A percentile compares a stretch with the other conserved stretches of the same genome.
phyloP scores from a whole-genome alignment of 2,113 vertebrate genomes.

The Pogona vitticeps region DNA sequence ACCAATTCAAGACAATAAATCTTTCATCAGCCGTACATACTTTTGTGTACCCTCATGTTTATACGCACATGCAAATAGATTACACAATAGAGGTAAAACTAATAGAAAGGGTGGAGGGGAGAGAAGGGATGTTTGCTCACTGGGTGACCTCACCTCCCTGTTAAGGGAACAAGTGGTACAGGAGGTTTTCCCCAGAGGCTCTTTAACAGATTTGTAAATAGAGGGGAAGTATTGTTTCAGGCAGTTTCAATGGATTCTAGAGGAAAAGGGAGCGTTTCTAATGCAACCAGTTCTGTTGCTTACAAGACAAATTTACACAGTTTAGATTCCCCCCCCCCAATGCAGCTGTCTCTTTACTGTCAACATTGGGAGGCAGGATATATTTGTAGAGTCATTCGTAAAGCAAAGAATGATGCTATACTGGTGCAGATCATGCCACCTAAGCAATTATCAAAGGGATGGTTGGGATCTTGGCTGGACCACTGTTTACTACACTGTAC shows the following conservation, averaged over 20 bases:
- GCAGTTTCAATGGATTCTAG: background rate
- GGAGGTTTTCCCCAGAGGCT: background rate
- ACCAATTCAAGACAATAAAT: constrained; percentile 35
- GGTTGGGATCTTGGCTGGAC: no score
- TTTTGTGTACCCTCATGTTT: background rate
- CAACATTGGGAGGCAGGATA: background rate
- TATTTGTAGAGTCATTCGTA: background rate
- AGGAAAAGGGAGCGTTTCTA: background rate
- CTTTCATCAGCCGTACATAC: background rate
- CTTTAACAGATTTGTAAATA: constrained; percentile 1
- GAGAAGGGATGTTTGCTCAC: background rate
- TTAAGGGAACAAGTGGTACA: constrained; percentile 19
- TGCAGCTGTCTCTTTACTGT: background rate
- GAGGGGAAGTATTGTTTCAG: background rate
- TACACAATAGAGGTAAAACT: constrained; percentile 15
- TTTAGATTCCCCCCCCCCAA: background rate
- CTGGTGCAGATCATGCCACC: background rate
- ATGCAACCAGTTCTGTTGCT: background rate
- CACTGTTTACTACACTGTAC: no score
- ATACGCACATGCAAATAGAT: constrained; percentile 7
- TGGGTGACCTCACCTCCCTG: constrained; percentile 13
- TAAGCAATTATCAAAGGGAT: no score
- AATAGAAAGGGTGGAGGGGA: constrained; percentile 1
- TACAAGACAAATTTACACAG: background rate
- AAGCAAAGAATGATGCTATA: background rate